Percentiles rank a stretch among this genome's conserved stretches.
Conservation (phyloP, 2,888 invertebrate genomes). For the Drosophila demipolita region DNA sequence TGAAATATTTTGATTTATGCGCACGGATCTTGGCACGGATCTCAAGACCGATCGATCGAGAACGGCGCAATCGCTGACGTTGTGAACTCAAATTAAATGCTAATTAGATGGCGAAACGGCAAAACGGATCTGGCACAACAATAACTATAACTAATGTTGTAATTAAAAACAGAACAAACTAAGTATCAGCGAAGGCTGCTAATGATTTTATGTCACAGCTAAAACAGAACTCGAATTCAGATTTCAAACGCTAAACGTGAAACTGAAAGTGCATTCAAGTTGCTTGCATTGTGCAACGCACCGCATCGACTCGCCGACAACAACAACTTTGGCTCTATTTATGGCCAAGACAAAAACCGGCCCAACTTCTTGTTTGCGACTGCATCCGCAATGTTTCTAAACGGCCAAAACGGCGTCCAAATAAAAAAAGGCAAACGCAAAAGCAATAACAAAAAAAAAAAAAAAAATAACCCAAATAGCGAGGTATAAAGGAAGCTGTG, state of each 20-base stretch:
- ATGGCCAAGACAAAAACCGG: constrained; percentile 74
- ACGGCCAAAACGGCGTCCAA: constrained; percentile 48
- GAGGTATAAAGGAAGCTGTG: constrained; percentile 71
- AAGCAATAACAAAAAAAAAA: constrained; percentile 6
- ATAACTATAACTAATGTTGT: constrained; percentile 54
- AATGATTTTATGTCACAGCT: constrained; percentile 34
- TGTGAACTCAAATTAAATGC: constrained; percentile 64
- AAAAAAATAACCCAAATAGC: constrained; percentile 36
- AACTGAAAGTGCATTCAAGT: constrained; percentile 66
- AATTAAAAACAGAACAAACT: constrained; percentile 59
- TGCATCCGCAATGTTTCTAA: constrained; percentile 78
- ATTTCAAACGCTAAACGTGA: constrained; percentile 38
- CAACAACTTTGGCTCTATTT: constrained; percentile 63
- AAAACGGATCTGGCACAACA: constrained; percentile 67
- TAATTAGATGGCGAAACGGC: constrained; percentile 54
- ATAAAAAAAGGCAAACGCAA: constrained; percentile 9
- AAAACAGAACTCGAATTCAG: constrained; percentile 31
- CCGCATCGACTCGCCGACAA: constrained; percentile 42
- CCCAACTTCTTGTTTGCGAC: constrained; percentile 70
- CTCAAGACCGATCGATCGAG: constrained; percentile 24
- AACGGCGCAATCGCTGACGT: constrained; percentile 44
- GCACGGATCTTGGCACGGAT: constrained; percentile 60
- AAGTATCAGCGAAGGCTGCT: constrained; percentile 17
- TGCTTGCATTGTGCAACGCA: constrained; percentile 69
- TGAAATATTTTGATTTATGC: constrained; percentile 73